Evolutionary conservation across 2,888 invertebrate genomes (phyloP).

Genomic region (Eurytoma californica): DNA sequence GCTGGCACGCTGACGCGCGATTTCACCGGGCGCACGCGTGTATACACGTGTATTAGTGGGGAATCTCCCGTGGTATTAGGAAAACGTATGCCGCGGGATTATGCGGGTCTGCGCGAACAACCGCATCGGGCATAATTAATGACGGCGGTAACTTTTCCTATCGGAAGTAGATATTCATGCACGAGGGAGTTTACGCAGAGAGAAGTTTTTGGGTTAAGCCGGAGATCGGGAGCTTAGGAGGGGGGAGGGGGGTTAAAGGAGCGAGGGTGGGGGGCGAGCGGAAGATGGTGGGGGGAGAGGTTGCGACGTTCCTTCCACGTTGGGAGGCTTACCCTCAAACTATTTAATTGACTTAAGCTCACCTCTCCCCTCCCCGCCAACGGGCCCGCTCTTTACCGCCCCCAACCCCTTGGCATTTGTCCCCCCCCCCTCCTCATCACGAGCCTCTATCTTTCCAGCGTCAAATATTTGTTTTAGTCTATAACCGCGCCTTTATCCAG

Average conservation of each 20-base stretch:
- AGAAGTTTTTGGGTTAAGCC: conserved; percentile 65
- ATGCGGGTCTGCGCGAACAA: conserved; percentile 57
- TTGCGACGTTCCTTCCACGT: conserved; percentile 46
- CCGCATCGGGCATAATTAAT: conserved; percentile 58
- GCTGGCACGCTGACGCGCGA: too few species aligned
- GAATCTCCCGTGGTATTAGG: conserved; percentile 53
- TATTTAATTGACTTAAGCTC: conserved; percentile 62
- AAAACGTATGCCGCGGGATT: conserved; percentile 58
- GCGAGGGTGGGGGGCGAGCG: conserved; percentile 2
- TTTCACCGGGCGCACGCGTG: conserved; percentile 20
- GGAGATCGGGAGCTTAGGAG: conserved; percentile 57
- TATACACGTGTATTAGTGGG: conserved; percentile 52
- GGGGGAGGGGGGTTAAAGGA: conserved; percentile 12
- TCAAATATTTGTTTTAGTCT: conserved; percentile 58
- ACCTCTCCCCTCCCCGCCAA: conserved; percentile 30
- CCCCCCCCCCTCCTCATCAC: conserved; percentile 8
- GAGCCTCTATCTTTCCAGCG: conserved; percentile 45
- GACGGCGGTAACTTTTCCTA: conserved; percentile 59
- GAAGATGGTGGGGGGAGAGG: conserved; percentile 5
- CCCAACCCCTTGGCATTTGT: conserved; percentile 18
- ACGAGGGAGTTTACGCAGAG: conserved; percentile 61
- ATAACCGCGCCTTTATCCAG: conserved; percentile 53
- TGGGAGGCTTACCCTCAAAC: conserved; percentile 58
- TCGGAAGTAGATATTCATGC: conserved; percentile 60
- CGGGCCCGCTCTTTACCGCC: conserved; percentile 31